Conservation (phyloP, 2,888 invertebrate genomes). For the Zele albiditarsus region DNA sequence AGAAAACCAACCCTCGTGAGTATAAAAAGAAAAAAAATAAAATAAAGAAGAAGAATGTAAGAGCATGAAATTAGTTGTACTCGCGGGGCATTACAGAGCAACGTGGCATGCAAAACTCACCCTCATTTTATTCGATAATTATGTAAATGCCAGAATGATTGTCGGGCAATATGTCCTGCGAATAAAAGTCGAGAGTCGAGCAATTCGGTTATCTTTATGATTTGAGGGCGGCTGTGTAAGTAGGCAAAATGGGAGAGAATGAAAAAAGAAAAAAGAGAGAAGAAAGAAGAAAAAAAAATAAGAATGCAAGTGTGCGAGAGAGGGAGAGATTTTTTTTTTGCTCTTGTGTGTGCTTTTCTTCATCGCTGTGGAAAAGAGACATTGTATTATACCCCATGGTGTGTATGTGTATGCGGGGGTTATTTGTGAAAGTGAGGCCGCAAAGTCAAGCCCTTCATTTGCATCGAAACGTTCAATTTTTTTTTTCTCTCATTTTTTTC, state of each 20-base stretch:
- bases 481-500: conserved; percentile 35
- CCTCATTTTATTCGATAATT: conserved; percentile 73
- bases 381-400: conserved; percentile 18
- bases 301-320: neutral
- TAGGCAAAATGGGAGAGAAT: conserved; percentile 7
- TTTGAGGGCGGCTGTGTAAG: conserved; percentile 55
- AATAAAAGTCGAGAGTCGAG: conserved; percentile 67
- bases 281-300: conserved; percentile 14
- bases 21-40: conserved; percentile 17
- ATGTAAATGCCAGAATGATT: conserved; percentile 72
- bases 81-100: conserved; percentile 48
- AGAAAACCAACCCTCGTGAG: conserved; percentile 1
- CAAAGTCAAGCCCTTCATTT: conserved; percentile 68
- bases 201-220: conserved; percentile 72
- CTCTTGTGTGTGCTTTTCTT: conserved; percentile 5
- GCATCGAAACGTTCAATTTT: conserved; percentile 70
- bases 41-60: conserved; percentile 51
- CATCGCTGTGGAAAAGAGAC: conserved; percentile 33
- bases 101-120: conserved; percentile 52
- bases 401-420: conserved; percentile 21
- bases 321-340: conserved; percentile 26
- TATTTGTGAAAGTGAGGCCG: conserved; percentile 51
- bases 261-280: conserved; percentile 5
- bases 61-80: conserved; percentile 65
- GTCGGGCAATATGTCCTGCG: conserved; percentile 71